Conservation (phyloP, 1,140 invertebrate genomes). For the Drosophila guanche region DNA sequence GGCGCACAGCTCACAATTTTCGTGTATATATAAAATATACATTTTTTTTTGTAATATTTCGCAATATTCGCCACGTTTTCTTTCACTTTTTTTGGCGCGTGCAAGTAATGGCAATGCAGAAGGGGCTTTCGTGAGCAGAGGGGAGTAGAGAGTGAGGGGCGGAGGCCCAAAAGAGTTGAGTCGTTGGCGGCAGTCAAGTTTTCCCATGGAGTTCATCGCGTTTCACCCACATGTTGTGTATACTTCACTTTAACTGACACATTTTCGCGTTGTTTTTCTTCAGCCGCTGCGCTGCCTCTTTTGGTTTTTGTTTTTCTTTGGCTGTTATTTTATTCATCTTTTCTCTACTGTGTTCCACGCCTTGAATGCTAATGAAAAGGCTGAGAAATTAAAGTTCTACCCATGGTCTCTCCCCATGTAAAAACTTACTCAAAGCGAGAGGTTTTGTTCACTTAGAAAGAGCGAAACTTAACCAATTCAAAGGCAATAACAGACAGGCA, state of each 20-base stretch:
- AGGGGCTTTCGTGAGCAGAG: background rate
- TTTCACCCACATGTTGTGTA: constrained; percentile 44
- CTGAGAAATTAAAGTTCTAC: constrained; percentile 36
- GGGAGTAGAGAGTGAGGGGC: background rate
- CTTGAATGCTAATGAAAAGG: constrained; percentile 60
- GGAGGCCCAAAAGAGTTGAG: constrained; percentile 50
- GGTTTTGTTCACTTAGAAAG: constrained; percentile 34
- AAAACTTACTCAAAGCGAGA: constrained; percentile 9
- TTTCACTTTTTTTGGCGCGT: constrained; percentile 47
- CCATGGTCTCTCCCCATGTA: background rate
- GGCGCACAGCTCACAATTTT: constrained; percentile 44
- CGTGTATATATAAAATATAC: constrained; percentile 25
- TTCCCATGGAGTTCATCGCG: constrained; percentile 51
- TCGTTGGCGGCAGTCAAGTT: constrained; percentile 45
- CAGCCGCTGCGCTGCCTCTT: constrained; percentile 7
- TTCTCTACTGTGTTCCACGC: constrained; percentile 23
- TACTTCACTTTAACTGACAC: constrained; percentile 60
- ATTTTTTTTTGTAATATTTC: constrained; percentile 70
- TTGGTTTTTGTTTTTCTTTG: constrained; percentile 40
- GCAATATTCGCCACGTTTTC: constrained; percentile 65
- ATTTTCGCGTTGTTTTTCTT: constrained; percentile 52
- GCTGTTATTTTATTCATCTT: constrained; percentile 55
- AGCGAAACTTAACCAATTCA: too few species aligned
- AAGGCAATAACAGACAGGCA: background rate
- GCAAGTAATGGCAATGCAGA: constrained; percentile 46